Evolutionary conservation across 1,140 invertebrate species (phyloP).

Genomic region (Eriosoma lanigerum): DNA sequence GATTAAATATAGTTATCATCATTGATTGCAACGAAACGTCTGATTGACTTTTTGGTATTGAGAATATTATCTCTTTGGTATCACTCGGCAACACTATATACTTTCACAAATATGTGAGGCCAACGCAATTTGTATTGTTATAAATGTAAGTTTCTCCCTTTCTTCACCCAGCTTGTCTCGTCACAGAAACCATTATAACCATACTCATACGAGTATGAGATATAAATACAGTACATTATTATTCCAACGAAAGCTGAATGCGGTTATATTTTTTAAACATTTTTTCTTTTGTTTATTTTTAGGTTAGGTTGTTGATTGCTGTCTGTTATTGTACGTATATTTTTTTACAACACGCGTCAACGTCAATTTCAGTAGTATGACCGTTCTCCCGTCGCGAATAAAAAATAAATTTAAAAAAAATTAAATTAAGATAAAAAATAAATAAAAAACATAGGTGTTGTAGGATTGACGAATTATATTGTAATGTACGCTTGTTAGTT

Average conservation of each 20-base stretch:
- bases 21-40: too few species aligned
- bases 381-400: not conserved
- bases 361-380: constrained; percentile 14
- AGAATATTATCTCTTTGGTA: too few species aligned
- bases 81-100: too few species aligned
- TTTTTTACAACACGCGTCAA: constrained; percentile 14
- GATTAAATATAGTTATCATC: too few species aligned
- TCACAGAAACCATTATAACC: not conserved
- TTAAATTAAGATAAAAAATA: too few species aligned
- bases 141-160: not conserved
- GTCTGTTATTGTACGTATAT: not conserved
- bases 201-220: not conserved
- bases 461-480: not conserved
- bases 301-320: constrained; percentile 2
- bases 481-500: not conserved
- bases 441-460: not conserved
- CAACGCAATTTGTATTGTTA: too few species aligned
- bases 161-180: not conserved
- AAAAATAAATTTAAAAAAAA: not conserved
- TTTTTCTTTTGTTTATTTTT: too few species aligned
- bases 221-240: too few species aligned
- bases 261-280: too few species aligned
- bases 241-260: not conserved
- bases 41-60: too few species aligned
- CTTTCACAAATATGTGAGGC: too few species aligned